Conservation (phyloP, 2,797 vertebrate species). For the Sebastes cheni region DNA sequence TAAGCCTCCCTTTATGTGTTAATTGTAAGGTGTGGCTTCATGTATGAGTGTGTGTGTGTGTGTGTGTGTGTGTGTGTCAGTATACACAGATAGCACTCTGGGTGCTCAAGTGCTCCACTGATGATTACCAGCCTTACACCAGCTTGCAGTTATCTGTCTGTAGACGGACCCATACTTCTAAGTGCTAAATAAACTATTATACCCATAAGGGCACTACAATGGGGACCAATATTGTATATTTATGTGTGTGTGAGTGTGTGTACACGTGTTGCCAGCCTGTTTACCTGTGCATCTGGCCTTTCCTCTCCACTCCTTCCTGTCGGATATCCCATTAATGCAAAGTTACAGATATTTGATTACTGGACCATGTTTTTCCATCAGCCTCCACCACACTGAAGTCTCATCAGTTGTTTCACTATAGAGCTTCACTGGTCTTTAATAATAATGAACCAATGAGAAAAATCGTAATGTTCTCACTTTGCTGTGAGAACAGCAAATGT, state of each 20-base stretch:
- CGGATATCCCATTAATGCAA: background rate
- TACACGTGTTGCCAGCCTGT: background rate
- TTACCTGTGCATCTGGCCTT: constrained; percentile 33
- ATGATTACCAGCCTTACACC: constrained; percentile 71
- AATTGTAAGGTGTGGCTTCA: background rate
- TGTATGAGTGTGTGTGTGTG: background rate
- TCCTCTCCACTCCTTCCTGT: constrained; percentile 34
- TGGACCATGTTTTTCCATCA: background rate
- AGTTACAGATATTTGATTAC: background rate
- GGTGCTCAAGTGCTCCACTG: constrained; percentile 68
- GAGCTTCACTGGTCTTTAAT: background rate
- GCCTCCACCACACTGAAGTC: background rate
- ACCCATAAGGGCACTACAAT: constrained; percentile 53
- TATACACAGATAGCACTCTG: constrained; percentile 32
- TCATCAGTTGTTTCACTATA: constrained; percentile 5
- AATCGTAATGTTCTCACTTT: background rate
- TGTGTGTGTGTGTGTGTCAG: background rate
- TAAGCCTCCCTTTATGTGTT: constrained; percentile 2
- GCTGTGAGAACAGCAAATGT: no score
- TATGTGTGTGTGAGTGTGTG: background rate
- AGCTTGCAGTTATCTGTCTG: constrained; percentile 64
- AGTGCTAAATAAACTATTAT: constrained; percentile 62
- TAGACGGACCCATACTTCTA: constrained; percentile 58
- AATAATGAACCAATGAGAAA: background rate
- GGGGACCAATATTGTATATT: constrained; percentile 50